Percentiles rank a stretch among this genome's conserved stretches.
phyloP scores from a whole-genome alignment of 2,113 vertebrate species.

The Pedionomus torquatus region DNA sequence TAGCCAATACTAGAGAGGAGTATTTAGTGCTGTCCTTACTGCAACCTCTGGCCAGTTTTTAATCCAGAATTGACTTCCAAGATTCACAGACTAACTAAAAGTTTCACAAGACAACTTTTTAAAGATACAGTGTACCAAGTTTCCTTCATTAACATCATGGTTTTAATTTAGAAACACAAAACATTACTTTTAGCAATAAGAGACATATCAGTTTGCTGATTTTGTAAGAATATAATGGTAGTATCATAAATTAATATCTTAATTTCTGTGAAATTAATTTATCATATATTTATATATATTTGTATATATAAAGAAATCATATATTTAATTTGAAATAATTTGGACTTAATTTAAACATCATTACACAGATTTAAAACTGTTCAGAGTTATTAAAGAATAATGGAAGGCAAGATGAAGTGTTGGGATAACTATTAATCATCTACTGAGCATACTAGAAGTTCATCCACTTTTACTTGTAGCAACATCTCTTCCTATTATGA shows the following conservation, averaged over 20 bases:
- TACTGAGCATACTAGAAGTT: not conserved
- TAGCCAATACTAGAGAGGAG: not conserved
- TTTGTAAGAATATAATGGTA: not conserved
- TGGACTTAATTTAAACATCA: not conserved
- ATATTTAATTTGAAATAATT: not conserved
- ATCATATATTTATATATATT: not conserved
- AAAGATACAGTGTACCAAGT: not conserved
- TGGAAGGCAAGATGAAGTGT: not conserved
- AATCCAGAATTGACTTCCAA: not conserved
- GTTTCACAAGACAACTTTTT: not conserved
- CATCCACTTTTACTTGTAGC: constrained; percentile 7
- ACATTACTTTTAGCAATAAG: not conserved
- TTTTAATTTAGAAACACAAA: not conserved
- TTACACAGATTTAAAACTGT: not conserved
- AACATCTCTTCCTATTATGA: not conserved
- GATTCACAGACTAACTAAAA: not conserved
- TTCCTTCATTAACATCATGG: not conserved
- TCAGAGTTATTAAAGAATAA: constrained; percentile 16
- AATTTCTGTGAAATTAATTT: not conserved
- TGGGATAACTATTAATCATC: not conserved
- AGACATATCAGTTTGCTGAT: not conserved
- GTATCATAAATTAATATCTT: not conserved
- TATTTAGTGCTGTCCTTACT: not conserved
- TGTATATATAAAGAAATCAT: too few species aligned
- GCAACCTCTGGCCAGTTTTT: constrained; percentile 39